Base-by-base conservation (phyloP, 2,888 invertebrate species). In the Eremobia ochroleuca region DNA sequence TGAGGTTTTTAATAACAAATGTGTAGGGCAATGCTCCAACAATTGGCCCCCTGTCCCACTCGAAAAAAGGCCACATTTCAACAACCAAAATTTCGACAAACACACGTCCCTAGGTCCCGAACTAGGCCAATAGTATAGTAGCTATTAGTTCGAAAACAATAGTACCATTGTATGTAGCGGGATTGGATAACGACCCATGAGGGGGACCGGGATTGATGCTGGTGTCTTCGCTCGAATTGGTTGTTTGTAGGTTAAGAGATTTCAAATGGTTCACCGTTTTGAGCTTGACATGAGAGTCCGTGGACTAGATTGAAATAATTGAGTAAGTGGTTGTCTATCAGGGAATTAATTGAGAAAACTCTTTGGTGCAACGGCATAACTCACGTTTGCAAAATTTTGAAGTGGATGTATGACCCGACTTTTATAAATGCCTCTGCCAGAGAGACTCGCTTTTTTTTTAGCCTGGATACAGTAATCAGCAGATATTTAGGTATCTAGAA, bases 151-250 rank as follows among this genome's bases (percentile, higher is more conserved):
- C 18, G 21, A 70, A 82, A 82, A 80, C 80, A 81, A 81, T 71
- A 77, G 71, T 21, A 43, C 59, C 65, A 52, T 78, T 81, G 78
- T 82, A 77, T n/a, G 21, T 5, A 65, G 34, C 78, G 49, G 64
- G 80, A 83, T 83, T 81, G 83, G 71, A 81, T 81, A 81, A 81
- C 78, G n/a, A 81, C 58, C 59, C 71, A 64, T 25, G 78, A 74
- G 71, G 83, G 77, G 69, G 34, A 5, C 25, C 64, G 28, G 71
- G 65, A 72, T 71, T 70, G 78, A 82, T 83, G 78, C 80, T 81
- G 83, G 83, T 81, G 83, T 81, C 80, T 81, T 81, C 75, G 43
- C 11, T n/a, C 40, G 77, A 81, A 77, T 81, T 81, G 66, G 55
- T 46, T 40, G 55, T 81, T 81, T 81, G 71, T 81, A 40, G 80